Evolutionary conservation across 2,888 invertebrate genomes (phyloP).

Genomic region (Axea sp.): DNA sequence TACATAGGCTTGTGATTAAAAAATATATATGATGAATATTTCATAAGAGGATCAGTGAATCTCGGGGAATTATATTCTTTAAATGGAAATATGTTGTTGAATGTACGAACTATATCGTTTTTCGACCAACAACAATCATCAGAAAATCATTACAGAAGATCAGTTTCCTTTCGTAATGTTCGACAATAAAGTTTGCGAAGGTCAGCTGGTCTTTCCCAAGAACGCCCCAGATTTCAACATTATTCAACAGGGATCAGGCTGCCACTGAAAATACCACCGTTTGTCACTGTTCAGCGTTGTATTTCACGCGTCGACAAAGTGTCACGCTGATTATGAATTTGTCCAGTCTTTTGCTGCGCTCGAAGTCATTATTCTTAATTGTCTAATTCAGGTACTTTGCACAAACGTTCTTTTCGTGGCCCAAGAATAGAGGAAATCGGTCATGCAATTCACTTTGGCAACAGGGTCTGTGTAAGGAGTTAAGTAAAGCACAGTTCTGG

Average conservation of each 20-base stretch:
- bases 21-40: too few relatives aligned
- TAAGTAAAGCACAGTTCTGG: slow-evolving; percentile 58
- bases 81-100: too few relatives aligned
- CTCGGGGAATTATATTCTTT: too few relatives aligned
- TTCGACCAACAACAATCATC: slow-evolving; percentile 16
- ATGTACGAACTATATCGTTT: too few relatives aligned
- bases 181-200: slow-evolving; percentile 50
- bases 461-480: slow-evolving; percentile 54
- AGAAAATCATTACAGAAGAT: slow-evolving; percentile 48
- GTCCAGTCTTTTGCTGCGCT: neutral
- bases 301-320: slow-evolving; percentile 67
- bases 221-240: slow-evolving; percentile 79
- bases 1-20: too few relatives aligned
- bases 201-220: slow-evolving; percentile 77
- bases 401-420: slow-evolving; percentile 22
- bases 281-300: slow-evolving; percentile 67
- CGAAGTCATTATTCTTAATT: slow-evolving; percentile 33
- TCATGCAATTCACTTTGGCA: slow-evolving; percentile 57
- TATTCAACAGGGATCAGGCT: slow-evolving; percentile 79
- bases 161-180: slow-evolving; percentile 28
- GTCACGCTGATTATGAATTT: slow-evolving; percentile 38
- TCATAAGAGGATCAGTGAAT: too few relatives aligned
- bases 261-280: slow-evolving; percentile 74
- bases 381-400: slow-evolving; percentile 29
- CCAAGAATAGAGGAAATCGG: slow-evolving; percentile 41